These are phyloP conservation scores for Choristoneura rosaceana DNA, from an alignment of 2,888 invertebrate genomes.

Conservation along the genomic window DNA sequence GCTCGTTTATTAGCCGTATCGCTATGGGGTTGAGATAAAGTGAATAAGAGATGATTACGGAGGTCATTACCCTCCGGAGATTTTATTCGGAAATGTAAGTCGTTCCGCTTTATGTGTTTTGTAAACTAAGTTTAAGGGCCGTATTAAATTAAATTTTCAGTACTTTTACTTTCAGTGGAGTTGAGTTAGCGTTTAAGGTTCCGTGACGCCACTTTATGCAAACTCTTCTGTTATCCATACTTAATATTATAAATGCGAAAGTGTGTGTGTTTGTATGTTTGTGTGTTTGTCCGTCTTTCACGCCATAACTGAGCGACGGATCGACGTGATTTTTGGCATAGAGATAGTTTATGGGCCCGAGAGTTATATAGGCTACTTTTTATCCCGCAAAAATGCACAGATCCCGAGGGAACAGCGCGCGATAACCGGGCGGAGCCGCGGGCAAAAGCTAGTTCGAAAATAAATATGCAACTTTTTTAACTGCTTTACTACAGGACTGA, in stretches of 20 bases:
- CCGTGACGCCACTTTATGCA: background rate
- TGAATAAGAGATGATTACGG: slow-evolving; percentile 33
- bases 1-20: slow-evolving; percentile 35
- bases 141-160: slow-evolving; percentile 18
- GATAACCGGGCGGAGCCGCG: too few species aligned
- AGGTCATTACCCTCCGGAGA: slow-evolving; percentile 26
- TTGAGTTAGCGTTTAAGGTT: background rate
- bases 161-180: background rate
- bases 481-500: background rate
- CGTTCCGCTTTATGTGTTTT: slow-evolving; percentile 16
- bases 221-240: background rate
- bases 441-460: too few species aligned
- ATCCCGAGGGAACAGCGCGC: too few species aligned
- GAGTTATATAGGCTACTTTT: too few species aligned
- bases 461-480: background rate
- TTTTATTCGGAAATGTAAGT: slow-evolving; percentile 21
- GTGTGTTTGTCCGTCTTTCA: too few species aligned
- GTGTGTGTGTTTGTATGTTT: too few species aligned
- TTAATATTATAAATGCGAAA: too few species aligned
- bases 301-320: too few species aligned
- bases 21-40: slow-evolving; percentile 35
- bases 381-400: too few species aligned
- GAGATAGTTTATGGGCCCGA: too few species aligned
- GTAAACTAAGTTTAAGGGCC: slow-evolving; percentile 24
- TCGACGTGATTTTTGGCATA: too few species aligned